These are phyloP conservation scores for Paramisgurnus dabryanus DNA, from an alignment of 2,113 vertebrate genomes.

Conservation along the genomic window DNA sequence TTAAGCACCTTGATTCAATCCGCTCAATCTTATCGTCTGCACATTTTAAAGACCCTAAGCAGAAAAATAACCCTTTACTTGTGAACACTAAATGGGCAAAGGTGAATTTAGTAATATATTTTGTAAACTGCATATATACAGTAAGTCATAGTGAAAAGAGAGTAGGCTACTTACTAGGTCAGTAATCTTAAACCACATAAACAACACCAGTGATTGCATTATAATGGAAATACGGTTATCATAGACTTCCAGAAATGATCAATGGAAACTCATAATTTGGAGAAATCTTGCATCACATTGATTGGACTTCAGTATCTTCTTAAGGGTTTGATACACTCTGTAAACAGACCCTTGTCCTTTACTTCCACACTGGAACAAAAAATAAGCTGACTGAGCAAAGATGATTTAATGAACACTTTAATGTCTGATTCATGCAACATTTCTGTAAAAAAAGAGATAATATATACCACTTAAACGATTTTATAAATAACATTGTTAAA, in stretches of 20 bases:
- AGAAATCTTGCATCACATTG: background rate
- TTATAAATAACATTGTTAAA: too few relatives aligned
- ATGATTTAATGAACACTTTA: background rate
- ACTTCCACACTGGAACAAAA: conserved; percentile 4
- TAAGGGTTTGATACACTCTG: background rate
- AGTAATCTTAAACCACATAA: background rate
- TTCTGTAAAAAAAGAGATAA: too few relatives aligned
- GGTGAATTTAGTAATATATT: conserved; percentile 41
- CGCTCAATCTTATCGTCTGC: conserved; percentile 60
- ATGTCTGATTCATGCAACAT: too few relatives aligned
- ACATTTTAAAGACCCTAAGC: conserved; percentile 52
- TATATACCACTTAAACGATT: too few relatives aligned
- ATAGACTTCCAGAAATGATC: conserved; percentile 7
- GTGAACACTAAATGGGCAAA: conserved; percentile 64
- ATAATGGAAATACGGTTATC: conserved; percentile 1
- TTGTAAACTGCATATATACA: background rate
- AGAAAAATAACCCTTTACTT: conserved; percentile 64
- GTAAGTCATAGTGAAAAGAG: background rate
- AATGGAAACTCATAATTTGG: background rate
- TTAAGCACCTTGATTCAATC: conserved; percentile 54
- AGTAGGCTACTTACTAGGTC: background rate
- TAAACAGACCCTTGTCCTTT: conserved; percentile 41
- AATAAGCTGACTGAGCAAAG: background rate
- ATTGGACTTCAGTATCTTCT: conserved; percentile 27
- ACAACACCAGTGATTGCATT: too few relatives aligned